A percentile compares a stretch with the other conserved stretches of the same genome.
phyloP scores from a whole-genome alignment of 2,797 vertebrate genomes.

The Muscicapa comitata region DNA sequence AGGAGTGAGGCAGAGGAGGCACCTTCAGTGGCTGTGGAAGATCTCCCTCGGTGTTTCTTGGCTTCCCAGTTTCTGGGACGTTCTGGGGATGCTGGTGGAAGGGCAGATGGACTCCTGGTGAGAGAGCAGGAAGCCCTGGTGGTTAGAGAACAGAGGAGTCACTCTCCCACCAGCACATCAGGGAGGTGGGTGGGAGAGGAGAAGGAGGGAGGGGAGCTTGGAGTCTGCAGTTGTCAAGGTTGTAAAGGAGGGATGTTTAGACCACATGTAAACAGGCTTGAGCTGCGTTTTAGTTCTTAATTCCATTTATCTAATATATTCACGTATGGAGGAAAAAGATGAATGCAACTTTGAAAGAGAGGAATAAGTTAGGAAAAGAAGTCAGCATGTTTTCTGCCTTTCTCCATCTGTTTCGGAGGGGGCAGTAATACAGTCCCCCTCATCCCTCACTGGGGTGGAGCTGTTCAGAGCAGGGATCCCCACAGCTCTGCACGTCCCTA shows the following conservation, averaged over 20 bases:
- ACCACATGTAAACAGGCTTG: background rate
- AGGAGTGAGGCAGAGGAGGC: background rate
- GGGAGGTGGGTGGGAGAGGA: too few relatives aligned
- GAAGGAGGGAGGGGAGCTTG: too few relatives aligned
- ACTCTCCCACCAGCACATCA: too few relatives aligned
- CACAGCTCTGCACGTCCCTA: background rate
- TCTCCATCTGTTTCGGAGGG: background rate
- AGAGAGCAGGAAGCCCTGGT: background rate
- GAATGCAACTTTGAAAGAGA: background rate
- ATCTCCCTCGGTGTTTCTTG: fast-evolving
- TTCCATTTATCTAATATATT: background rate
- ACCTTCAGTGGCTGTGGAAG: background rate
- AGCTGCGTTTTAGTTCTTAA: background rate
- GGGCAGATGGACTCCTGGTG: background rate
- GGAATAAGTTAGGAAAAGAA: background rate
- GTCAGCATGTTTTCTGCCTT: background rate
- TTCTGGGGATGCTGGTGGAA: background rate
- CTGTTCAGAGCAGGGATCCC: background rate
- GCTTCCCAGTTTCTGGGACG: background rate
- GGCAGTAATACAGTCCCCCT: background rate
- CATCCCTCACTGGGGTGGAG: background rate
- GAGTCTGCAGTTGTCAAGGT: too few relatives aligned
- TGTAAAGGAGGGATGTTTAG: too few relatives aligned
- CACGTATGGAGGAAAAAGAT: fast-evolving
- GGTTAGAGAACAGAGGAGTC: too few relatives aligned